phyloP scores from a whole-genome alignment of 2,797 vertebrate genomes.

The Micropoecilia bifurca region DNA sequence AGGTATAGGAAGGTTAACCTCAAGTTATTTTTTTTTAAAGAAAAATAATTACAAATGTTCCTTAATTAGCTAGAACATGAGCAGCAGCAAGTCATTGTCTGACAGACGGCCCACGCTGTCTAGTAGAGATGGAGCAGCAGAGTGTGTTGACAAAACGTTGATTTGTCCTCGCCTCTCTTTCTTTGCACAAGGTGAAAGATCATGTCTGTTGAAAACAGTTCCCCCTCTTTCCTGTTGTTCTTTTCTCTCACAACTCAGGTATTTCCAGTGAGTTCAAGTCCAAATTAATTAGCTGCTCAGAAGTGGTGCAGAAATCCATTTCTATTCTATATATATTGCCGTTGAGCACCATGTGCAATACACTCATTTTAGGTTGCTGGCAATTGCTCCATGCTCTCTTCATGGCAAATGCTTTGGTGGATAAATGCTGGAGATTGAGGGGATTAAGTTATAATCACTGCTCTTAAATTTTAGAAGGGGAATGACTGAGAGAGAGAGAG shows the following conservation, averaged over 20 bases:
- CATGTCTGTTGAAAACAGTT: slow-evolving; percentile 32
- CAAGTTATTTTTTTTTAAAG: slow-evolving; percentile 18
- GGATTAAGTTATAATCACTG: slow-evolving; percentile 76
- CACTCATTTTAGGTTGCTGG: slow-evolving; percentile 58
- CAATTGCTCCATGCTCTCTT: slow-evolving; percentile 49
- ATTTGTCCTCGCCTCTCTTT: slow-evolving; percentile 38
- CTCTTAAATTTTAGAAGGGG: slow-evolving; percentile 63
- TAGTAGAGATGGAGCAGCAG: slow-evolving; percentile 59
- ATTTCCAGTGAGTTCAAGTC: slow-evolving; percentile 52
- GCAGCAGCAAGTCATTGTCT: slow-evolving; percentile 14
- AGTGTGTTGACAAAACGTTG: slow-evolving; percentile 5
- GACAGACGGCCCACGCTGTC: slow-evolving; percentile 17
- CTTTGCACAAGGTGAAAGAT: slow-evolving; percentile 64
- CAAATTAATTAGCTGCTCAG: slow-evolving; percentile 73
- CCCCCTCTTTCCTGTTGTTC: slow-evolving; percentile 8
- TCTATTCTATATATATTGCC: slow-evolving; percentile 66
- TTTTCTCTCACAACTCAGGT: slow-evolving; percentile 15
- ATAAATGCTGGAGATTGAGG: slow-evolving; percentile 58
- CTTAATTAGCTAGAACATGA: slow-evolving; percentile 34
- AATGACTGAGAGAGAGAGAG: slow-evolving; percentile 13
- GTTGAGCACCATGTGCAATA: slow-evolving; percentile 57
- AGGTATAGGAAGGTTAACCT: slow-evolving; percentile 9
- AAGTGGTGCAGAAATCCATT: slow-evolving; percentile 43
- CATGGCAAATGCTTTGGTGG: slow-evolving; percentile 54
- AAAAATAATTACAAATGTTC: slow-evolving; percentile 19